Base-by-base conservation (phyloP, 2,888 invertebrate species). In the Odontocerum albicorne region DNA sequence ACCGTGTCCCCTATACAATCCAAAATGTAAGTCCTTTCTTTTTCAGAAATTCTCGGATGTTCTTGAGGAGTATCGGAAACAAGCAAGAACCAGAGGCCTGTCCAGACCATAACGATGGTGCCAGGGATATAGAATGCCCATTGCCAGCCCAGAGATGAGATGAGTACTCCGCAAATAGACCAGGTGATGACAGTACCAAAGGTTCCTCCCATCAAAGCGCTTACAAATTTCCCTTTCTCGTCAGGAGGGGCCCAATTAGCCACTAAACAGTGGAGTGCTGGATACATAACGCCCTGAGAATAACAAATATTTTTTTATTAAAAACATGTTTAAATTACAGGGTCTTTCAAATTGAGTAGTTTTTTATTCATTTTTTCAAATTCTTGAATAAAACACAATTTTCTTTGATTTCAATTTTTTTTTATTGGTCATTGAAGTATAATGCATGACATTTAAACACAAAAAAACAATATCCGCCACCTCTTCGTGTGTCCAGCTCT, bases 181-280 rank as follows among this genome's bases (percentile, higher is more conserved):
- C 85, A 87, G 0, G 87, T 84, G 1, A 86, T 70, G 1, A 87
- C 83, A 0, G 87, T 87, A 2, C 85, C 88, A 49, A 88, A 75
- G 0, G 87, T 86, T 3, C 88, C 88, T 8, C 88, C 88, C 79
- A 87, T 83, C 64, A 88, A 73, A 0, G 87, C 82, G 63, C 85
- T 84, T 1, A 88, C 75, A 65, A 88, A 88, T 65, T 87, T 85
- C 6, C 87, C 84, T 66, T 85, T 87, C 66, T 88, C 88, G n/a
- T 81, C 77, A 1, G 88, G 87, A 0, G 88, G 88, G 0, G 86
- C 79, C 88, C 88, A 88, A 64, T 82, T 78, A 0, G 88, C 86
- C 3, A 88, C 82, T 54, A 88, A 66, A 2, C 78, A 80, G 62
- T 86, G 86, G 7, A 83, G 72, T 3, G 84, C 75, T 2, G 86